phyloP scores from a whole-genome alignment of 2,113 vertebrate genomes.

The Scortum barcoo region DNA sequence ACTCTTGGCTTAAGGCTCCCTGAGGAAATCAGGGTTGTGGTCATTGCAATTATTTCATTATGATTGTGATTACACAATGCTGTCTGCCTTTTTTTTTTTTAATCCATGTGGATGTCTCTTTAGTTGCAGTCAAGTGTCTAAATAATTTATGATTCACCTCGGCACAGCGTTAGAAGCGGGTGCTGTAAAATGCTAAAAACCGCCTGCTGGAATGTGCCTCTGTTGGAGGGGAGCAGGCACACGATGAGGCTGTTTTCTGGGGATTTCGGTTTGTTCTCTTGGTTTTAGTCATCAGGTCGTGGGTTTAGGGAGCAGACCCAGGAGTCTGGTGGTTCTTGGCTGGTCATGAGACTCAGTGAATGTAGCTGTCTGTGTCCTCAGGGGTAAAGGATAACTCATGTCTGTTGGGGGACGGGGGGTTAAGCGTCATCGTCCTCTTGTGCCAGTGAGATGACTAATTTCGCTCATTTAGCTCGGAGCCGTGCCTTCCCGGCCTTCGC shows the following conservation, averaged over 20 bases:
- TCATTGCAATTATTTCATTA: background rate
- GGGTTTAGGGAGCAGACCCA: background rate
- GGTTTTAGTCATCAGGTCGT: background rate
- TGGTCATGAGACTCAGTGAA: background rate
- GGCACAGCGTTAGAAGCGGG: background rate
- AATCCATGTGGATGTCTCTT: background rate
- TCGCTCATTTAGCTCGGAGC: background rate
- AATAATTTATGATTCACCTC: conserved; percentile 6
- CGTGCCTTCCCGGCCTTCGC: background rate
- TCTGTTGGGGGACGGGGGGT: conserved; percentile 29
- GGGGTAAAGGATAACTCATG: conserved; percentile 3
- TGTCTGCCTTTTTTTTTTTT: background rate
- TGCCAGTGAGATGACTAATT: conserved; percentile 22
- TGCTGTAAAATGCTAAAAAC: conserved; percentile 4
- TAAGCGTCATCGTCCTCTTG: conserved; percentile 10
- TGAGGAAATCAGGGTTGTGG: conserved; percentile 32
- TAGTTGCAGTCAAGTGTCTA: background rate
- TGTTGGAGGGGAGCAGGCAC: background rate
- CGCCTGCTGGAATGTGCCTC: background rate
- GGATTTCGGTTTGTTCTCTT: background rate
- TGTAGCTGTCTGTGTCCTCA: background rate
- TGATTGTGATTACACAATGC: conserved; percentile 6
- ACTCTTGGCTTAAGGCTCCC: conserved; percentile 8
- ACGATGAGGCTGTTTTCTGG: background rate
- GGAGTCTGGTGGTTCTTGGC: background rate